phyloP scores from a whole-genome alignment of 2,113 vertebrate genomes.

The Oxygymnocypris stewartii region DNA sequence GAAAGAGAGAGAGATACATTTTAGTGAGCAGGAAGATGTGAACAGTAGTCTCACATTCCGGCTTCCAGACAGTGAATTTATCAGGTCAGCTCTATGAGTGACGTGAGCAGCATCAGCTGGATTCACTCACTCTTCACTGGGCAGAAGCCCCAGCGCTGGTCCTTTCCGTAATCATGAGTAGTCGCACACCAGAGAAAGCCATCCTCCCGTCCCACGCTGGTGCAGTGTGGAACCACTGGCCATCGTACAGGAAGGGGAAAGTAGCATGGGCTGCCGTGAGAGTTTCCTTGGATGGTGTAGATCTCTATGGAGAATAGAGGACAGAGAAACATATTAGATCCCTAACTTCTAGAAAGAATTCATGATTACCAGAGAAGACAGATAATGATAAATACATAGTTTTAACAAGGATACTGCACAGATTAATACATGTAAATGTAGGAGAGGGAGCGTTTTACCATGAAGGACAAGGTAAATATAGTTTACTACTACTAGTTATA shows the following conservation, averaged over 20 bases:
- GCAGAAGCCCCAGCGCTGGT: conserved; percentile 96
- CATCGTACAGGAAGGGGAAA: conserved; percentile 94
- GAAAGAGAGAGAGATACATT: conserved; percentile 12
- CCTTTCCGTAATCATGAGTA: conserved; percentile 90
- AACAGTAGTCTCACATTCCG: conserved; percentile 1
- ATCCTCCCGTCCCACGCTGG: conserved; percentile 88
- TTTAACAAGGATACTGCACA: not conserved
- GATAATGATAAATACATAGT: not conserved
- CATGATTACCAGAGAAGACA: not conserved
- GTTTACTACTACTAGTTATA: too few species aligned
- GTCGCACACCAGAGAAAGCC: conserved; percentile 97
- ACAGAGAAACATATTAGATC: not conserved
- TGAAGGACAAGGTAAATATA: not conserved
- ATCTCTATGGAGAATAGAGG: conserved; percentile 77
- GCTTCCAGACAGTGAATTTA: conserved; percentile 4
- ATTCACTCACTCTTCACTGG: conserved; percentile 90
- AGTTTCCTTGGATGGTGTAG: conserved; percentile 97
- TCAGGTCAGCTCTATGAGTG: not conserved
- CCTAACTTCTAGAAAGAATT: conserved; percentile 27
- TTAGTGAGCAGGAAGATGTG: not conserved
- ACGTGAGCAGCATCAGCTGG: not conserved
- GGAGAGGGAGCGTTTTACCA: not conserved
- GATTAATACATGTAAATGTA: not conserved
- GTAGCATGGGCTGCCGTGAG: conserved; percentile 90
- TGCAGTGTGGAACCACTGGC: conserved; percentile 95